Base-by-base conservation (phyloP, 2,113 vertebrate species). In the Passer domesticus region DNA sequence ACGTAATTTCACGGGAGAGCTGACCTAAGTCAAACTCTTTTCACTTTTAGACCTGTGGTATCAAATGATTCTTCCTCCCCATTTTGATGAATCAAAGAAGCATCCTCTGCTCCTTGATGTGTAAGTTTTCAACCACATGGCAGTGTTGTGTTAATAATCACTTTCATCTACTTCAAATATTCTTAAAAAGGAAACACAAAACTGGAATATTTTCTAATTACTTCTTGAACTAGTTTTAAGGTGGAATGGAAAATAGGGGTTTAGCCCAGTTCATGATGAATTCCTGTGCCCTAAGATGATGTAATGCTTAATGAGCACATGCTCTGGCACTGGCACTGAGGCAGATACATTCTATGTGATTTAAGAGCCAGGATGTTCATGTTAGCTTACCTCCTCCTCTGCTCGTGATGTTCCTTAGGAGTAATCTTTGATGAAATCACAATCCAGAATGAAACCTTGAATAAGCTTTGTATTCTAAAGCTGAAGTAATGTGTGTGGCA, bases 21-120 rank as follows among this genome's bases (percentile, higher is more conserved):
- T 95, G 31, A 93, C 60, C 21, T 8, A 47, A 82, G 56, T 79
- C 47, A 50, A 84, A 87, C 13, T 92, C 67, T 68, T 90, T 63
- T 97, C 85, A 53, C 74, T 87, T 97, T 84, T 97, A 99, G 99
- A 98, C 83, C 98, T 99, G 87, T 99, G 99, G 99, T 99, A 99
- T 97, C 98, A 99, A 95, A 99, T 99, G 99, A 99, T 98, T 97
- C 78, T 99, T 52, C 99, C 99, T 87, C 99, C 99, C 43, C 97
- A 98, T 97, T 99, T 99, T 53, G 98, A 99, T 95, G 91, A 97
- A 91, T 98, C 98, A 70, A 99, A 98, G 97, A 99, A 99, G 94
- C 99, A 99, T 92, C 99, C 99, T 93, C 98, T 99, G 67, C 98
- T 99, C 24, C 97, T 99, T 96, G 98, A 99, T 5, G 99, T 99